A percentile compares a stretch with the other conserved stretches of the same genome.
These are phyloP conservation scores for Selenia dentaria DNA, from an alignment of 2,888 invertebrate genomes.

Conservation along the genomic window DNA sequence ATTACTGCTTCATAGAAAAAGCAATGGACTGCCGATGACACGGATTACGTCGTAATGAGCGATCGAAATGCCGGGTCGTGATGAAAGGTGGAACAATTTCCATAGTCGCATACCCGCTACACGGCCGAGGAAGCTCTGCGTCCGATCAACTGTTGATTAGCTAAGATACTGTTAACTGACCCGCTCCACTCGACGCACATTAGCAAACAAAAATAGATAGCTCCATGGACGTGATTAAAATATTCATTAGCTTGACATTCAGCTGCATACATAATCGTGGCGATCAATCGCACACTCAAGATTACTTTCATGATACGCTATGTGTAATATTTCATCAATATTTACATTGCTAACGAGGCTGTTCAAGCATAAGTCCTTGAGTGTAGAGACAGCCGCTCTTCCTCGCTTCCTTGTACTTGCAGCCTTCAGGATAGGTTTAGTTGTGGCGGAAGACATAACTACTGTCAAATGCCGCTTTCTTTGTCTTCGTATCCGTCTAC, in stretches of 20 bases:
- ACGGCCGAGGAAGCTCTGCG: constrained; percentile 46
- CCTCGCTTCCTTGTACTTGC: constrained; percentile 51
- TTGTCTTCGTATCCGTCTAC: constrained; percentile 43
- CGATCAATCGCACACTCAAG: constrained; percentile 11
- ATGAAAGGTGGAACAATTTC: constrained; percentile 40
- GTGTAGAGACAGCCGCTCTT: constrained; percentile 63
- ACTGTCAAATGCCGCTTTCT: constrained; percentile 30
- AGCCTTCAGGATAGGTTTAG: constrained; percentile 32
- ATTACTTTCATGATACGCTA: constrained; percentile 5
- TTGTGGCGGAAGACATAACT: constrained; percentile 18
- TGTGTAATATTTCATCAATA: constrained; percentile 3
- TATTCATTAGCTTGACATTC: constrained; percentile 31
- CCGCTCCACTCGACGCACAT: constrained; percentile 46
- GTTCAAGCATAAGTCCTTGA: constrained; percentile 83
- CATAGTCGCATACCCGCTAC: constrained; percentile 40
- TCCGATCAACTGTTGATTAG: constrained; percentile 49
- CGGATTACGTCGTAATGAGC: constrained; percentile 36
- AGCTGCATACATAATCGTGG: constrained; percentile 18
- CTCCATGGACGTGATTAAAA: constrained; percentile 26
- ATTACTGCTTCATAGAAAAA: constrained; percentile 32
- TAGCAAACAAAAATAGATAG: constrained; percentile 44
- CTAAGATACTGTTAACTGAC: constrained; percentile 63
- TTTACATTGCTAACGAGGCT: constrained; percentile 81
- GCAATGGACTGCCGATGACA: constrained; percentile 47
- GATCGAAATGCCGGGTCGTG: constrained; percentile 23